Conservation (phyloP, 2,797 vertebrate genomes). For the Ataeniobius toweri region DNA sequence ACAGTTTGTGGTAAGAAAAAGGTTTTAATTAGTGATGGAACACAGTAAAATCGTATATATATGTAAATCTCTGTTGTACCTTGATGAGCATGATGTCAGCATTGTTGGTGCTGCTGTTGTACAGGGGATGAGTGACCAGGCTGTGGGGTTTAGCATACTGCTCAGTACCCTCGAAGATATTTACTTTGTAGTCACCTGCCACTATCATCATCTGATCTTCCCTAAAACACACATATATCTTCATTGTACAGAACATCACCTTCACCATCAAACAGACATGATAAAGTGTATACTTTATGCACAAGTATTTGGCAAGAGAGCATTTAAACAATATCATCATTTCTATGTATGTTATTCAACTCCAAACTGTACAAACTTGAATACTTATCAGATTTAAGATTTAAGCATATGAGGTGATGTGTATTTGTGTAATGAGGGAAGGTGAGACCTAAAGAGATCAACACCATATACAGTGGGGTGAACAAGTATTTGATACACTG, state of each 20-base stretch:
- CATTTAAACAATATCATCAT: neutral
- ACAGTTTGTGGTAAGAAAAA: neutral
- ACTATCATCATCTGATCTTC: conserved; percentile 80
- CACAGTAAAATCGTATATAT: neutral
- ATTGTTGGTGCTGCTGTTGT: conserved; percentile 79
- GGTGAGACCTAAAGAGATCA: neutral
- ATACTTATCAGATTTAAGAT: neutral
- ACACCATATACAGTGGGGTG: neutral
- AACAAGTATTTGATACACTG: no score
- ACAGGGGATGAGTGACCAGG: conserved; percentile 78
- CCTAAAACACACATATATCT: conserved; percentile 54
- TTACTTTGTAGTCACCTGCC: conserved; percentile 78
- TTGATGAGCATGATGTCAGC: conserved; percentile 87
- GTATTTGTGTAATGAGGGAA: neutral
- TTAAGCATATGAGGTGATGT: neutral
- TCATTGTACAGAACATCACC: neutral
- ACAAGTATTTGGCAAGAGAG: neutral
- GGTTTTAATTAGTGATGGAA: neutral
- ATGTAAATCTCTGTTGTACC: conserved; percentile 60
- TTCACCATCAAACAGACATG: neutral
- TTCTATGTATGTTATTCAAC: neutral
- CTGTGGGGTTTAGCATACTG: conserved; percentile 76
- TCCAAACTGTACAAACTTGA: neutral
- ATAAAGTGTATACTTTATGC: neutral
- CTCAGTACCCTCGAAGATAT: conserved; percentile 80